Evolutionary conservation across 1,140 invertebrate species (phyloP), one percentile per base, ranked within the genome.

Genomic region (Bicyclus anynana): DNA sequence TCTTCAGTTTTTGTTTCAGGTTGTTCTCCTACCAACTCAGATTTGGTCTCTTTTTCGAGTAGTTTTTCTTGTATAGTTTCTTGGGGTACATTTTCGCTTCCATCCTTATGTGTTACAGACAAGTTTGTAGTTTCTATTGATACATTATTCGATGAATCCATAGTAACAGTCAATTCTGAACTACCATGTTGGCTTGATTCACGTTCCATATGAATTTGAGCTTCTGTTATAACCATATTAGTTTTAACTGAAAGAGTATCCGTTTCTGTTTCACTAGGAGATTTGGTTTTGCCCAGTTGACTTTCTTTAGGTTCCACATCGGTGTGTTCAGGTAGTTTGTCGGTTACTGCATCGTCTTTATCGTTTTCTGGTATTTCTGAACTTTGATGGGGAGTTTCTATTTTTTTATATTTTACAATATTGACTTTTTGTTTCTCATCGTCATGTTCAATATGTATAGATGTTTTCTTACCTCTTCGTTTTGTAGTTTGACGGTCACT

Each of bases 191-290:
- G 75, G 52, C 64, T 83, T 17, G 78, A 82, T 65, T 83, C 78
- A 26, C 77, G 69, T 66, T 89, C 81, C 81, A 84, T 84, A 60
- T 90, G 88, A 46, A 90, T 87, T 81, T 89, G 86, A 26, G 88
- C 89, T 85, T 90, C 89, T 14, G 89, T 89, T 42, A 88, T 77
- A 26, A 89, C 70, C 74, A 83, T 88, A 54, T 89, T 89, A 14
- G 85, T 84, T 75, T 85, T 84, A 17, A 89, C 72, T 42, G 89
- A 89, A 51, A 84, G 52, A 16, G 86, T 87, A 52, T 89, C 84
- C 1, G 81, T 87, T 74, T 89, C 87, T 49, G 83, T 88, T 75
- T 88, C 89, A 74, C 85, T 90, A 6, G 74, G 70, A 20, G 67
- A 67, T 69, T 87, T 82, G 63, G 65, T 76, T 69, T 84, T 89